These are phyloP conservation scores for Prunella strophiata DNA, from an alignment of 2,797 vertebrate genomes.

Conservation along the genomic window DNA sequence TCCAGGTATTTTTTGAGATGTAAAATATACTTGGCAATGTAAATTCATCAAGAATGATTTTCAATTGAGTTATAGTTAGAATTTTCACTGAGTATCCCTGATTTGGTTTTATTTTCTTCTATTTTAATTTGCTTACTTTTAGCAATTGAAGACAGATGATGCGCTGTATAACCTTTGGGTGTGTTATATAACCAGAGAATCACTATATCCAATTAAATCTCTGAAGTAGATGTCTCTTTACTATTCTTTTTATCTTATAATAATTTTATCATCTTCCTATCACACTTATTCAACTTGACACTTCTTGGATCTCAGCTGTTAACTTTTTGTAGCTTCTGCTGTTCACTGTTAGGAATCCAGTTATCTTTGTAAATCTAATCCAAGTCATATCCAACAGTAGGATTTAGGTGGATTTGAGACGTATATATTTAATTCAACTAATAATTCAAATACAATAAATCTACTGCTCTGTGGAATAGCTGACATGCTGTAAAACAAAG, in stretches of 20 bases:
- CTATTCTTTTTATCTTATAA: background rate
- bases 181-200: background rate
- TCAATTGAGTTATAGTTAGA: background rate
- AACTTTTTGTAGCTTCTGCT: background rate
- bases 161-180: background rate
- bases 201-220: background rate
- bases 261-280: background rate
- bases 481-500: background rate
- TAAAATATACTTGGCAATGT: background rate
- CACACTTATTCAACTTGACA: background rate
- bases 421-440: background rate
- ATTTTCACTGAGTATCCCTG: background rate
- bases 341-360: background rate
- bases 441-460: background rate
- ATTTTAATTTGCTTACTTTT: background rate
- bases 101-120: background rate
- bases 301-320: background rate
- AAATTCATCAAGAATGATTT: background rate
- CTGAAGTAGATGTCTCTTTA: background rate
- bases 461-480: background rate
- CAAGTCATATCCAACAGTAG: background rate
- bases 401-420: background rate
- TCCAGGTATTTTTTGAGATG: background rate
- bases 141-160: background rate
- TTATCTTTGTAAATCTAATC: background rate